Evolutionary conservation across 2,113 vertebrate species (phyloP).

Genomic region (Syrmaticus mikado): DNA sequence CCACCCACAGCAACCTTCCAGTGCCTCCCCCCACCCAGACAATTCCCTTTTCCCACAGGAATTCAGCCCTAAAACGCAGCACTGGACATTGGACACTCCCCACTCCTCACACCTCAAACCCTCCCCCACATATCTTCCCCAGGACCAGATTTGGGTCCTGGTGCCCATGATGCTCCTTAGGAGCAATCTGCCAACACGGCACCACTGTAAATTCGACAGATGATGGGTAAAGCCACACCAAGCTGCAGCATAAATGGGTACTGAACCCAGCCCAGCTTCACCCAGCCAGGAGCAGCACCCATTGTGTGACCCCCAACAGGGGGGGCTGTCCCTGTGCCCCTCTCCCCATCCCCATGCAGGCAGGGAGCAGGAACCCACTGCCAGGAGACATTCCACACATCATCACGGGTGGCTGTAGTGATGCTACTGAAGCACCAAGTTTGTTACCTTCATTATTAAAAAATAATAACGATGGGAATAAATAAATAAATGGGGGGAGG

Average conservation of each 20-base stretch:
- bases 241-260: not conserved
- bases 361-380: not conserved
- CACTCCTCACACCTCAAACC: no score
- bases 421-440: accelerated
- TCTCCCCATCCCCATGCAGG: not conserved
- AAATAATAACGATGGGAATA: not conserved
- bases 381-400: not conserved
- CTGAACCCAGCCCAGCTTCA: no score
- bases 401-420: accelerated
- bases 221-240: not conserved
- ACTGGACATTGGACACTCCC: accelerated
- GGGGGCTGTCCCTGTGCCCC: not conserved
- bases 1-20: not conserved
- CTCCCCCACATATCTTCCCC: accelerated
- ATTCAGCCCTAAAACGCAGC: accelerated
- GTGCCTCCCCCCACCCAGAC: not conserved
- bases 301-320: no score
- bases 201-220: accelerated
- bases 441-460: not conserved
- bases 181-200: not conserved
- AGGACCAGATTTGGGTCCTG: not conserved
- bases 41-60: not conserved
- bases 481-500: not conserved
- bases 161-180: accelerated
- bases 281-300: no score